These are phyloP conservation scores for Aethes cnicana DNA, from an alignment of 2,888 invertebrate species.

Conservation along the genomic window DNA sequence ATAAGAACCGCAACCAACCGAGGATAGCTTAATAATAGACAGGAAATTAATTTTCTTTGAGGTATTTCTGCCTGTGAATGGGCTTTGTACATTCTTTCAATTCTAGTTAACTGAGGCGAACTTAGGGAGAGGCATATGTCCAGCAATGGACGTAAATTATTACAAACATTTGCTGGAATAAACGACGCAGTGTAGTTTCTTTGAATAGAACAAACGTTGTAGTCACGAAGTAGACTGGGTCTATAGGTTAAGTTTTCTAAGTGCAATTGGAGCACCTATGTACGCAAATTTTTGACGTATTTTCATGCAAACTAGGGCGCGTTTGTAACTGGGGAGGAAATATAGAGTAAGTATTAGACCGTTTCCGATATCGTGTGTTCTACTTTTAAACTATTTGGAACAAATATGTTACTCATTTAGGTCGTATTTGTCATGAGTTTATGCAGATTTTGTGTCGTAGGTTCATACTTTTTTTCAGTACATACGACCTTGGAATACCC, in stretches of 20 bases:
- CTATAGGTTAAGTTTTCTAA: no score
- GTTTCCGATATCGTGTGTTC: constrained; percentile 11
- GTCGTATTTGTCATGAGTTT: constrained; percentile 9
- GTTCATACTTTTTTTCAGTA: no score
- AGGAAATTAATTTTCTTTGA: constrained; percentile 29
- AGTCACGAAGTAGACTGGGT: no score
- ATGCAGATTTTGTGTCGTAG: background rate
- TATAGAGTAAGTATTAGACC: constrained; percentile 12
- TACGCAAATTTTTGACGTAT: constrained; percentile 11
- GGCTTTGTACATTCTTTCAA: no score
- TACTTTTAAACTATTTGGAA: constrained; percentile 17
- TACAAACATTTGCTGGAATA: no score
- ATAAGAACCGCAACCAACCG: constrained; percentile 24
- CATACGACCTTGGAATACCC: no score
- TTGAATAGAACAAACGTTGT: no score
- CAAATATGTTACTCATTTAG: constrained; percentile 16
- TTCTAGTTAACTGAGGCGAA: no score
- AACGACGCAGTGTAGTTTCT: no score
- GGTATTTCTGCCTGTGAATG: constrained; percentile 11
- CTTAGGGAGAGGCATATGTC: no score
- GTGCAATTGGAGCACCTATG: constrained; percentile 20
- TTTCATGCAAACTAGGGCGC: constrained; percentile 18
- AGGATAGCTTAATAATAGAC: background rate
- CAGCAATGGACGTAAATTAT: no score
- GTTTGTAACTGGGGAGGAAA: constrained; percentile 19